A percentile compares a stretch with the other conserved stretches of the same genome.
These are phyloP conservation scores for Netelia melanura DNA, from an alignment of 2,888 invertebrate species.

Conservation along the genomic window DNA sequence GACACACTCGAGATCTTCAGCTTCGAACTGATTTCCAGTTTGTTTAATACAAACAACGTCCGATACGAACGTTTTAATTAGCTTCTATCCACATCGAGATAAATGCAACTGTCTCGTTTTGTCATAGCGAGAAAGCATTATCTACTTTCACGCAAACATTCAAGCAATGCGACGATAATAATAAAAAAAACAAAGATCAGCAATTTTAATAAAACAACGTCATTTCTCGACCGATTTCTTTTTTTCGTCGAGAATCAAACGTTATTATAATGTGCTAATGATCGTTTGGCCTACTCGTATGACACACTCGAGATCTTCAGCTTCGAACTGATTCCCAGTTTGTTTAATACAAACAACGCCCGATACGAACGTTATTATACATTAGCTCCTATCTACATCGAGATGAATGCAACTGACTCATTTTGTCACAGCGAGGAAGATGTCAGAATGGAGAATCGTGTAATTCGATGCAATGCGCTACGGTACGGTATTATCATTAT, in stretches of 20 bases:
- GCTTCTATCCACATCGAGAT: slow-evolving; percentile 26
- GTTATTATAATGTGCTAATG: not conserved
- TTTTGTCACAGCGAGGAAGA: slow-evolving; percentile 28
- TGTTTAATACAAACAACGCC: not conserved
- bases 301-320: slow-evolving; percentile 4
- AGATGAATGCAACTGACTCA: slow-evolving; percentile 58
- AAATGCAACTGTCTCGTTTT: slow-evolving; percentile 53
- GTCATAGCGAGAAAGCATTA: slow-evolving; percentile 13
- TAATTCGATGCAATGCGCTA: slow-evolving; percentile 41
- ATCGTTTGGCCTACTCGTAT: slow-evolving; percentile 38
- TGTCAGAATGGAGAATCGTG: slow-evolving; percentile 19
- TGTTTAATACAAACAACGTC: not conserved
- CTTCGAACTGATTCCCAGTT: slow-evolving; percentile 4
- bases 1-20: slow-evolving; percentile 4
- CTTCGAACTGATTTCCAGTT: slow-evolving; percentile 3
- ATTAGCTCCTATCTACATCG: slow-evolving; percentile 4
- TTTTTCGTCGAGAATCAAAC: too few relatives aligned
- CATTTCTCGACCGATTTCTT: too few relatives aligned
- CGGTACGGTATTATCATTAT: slow-evolving; percentile 38
- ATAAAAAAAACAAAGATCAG: too few relatives aligned
- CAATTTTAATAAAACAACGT: too few relatives aligned
- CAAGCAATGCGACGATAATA: too few relatives aligned
- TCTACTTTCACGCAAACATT: not conserved
- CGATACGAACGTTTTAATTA: slow-evolving; percentile 20
- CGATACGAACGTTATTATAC: slow-evolving; percentile 28